Percentiles rank a stretch among this genome's conserved stretches.
phyloP scores from a whole-genome alignment of 2,113 vertebrate species.

The Trogon surrucura region DNA sequence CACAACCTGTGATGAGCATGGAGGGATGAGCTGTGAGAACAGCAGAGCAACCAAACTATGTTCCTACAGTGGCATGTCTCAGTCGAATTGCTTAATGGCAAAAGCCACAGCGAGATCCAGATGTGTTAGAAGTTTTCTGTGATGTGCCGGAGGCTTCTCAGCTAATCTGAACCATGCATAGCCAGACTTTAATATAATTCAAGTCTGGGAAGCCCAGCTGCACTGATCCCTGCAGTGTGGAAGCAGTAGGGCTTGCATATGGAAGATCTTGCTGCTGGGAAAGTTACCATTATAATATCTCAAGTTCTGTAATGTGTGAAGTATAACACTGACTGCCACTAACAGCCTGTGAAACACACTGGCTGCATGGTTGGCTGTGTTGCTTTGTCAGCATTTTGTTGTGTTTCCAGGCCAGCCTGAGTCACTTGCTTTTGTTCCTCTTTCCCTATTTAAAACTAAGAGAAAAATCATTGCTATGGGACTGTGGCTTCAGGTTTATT shows the following conservation, averaged over 20 bases:
- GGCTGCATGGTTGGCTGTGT: not conserved
- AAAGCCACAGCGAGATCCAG: not conserved
- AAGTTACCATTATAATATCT: not conserved
- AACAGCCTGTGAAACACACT: conserved; percentile 34
- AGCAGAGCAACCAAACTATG: not conserved
- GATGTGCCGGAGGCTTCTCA: not conserved
- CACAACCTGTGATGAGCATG: not conserved
- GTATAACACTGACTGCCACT: not conserved
- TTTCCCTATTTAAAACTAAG: conserved; percentile 13
- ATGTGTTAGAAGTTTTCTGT: not conserved
- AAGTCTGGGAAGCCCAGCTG: not conserved
- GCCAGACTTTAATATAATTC: not conserved
- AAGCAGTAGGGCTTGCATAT: not conserved
- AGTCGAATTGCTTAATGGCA: not conserved
- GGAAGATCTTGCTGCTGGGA: not conserved
- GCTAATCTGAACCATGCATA: not conserved
- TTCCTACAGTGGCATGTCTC: not conserved
- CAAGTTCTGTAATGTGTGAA: not conserved
- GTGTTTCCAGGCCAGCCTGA: conserved; percentile 52
- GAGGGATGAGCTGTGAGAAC: not conserved
- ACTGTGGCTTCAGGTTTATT: conserved; percentile 51
- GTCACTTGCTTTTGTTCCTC: conserved; percentile 47
- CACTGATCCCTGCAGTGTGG: not conserved
- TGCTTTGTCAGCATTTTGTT: conserved; percentile 39
- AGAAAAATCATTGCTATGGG: conserved; percentile 27